phyloP scores from a whole-genome alignment of 2,113 vertebrate species.

The Isurus oxyrinchus region DNA sequence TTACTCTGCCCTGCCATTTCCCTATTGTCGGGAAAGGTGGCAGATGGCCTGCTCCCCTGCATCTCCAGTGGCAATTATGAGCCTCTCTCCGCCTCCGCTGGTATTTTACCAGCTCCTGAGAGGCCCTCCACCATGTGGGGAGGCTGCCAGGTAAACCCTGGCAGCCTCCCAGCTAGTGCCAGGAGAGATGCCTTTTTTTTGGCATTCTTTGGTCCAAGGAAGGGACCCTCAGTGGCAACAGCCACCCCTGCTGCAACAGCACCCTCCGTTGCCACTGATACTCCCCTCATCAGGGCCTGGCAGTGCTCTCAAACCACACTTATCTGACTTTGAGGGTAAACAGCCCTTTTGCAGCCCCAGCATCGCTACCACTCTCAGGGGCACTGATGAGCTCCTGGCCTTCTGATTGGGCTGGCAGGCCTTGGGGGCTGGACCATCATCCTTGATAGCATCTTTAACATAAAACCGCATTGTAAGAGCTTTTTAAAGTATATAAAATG shows the following conservation, averaged over 20 bases:
- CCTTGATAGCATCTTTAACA: not conserved
- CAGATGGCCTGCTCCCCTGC: too few species aligned
- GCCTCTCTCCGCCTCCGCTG: not conserved
- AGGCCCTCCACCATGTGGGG: too few species aligned
- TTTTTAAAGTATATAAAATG: not conserved
- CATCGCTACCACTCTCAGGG: not conserved
- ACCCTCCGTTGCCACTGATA: not conserved
- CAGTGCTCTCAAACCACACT: not conserved
- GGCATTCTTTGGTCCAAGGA: not conserved
- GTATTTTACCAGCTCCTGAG: not conserved
- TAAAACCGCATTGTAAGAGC: not conserved
- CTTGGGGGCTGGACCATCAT: not conserved
- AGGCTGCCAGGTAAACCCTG: too few species aligned
- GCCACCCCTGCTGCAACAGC: not conserved
- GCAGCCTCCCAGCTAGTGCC: too few species aligned
- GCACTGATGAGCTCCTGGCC: too few species aligned
- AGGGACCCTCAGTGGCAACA: not conserved
- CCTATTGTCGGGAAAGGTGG: too few species aligned
- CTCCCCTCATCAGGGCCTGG: not conserved
- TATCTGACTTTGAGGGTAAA: not conserved
- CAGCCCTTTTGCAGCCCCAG: not conserved
- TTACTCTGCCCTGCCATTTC: too few species aligned
- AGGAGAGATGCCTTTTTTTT: too few species aligned
- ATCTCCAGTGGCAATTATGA: too few species aligned
- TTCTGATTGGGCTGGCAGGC: not conserved